Evolutionary conservation across 2,797 vertebrate genomes (phyloP).

Genomic region (Hapalemur alaotrensis): DNA sequence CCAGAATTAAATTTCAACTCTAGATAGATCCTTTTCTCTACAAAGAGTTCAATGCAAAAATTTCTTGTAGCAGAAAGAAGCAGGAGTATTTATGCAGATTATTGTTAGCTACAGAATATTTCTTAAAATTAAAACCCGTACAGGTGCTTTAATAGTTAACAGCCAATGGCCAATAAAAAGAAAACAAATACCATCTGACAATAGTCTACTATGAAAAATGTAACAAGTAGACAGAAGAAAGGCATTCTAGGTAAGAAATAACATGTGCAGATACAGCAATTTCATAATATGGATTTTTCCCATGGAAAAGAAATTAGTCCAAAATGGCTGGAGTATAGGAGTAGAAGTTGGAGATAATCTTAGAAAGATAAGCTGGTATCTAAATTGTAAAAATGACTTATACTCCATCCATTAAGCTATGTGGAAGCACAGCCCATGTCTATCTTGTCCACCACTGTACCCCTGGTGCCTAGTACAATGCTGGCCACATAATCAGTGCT

Average conservation of each 20-base stretch:
- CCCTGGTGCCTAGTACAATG: not conserved
- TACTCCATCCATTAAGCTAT: not conserved
- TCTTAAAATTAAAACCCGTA: constrained; percentile 33
- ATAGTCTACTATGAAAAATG: not conserved
- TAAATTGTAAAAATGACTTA: not conserved
- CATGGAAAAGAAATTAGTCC: not conserved
- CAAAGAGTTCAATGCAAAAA: not conserved
- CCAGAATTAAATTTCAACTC: constrained; percentile 25
- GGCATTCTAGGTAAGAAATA: not conserved
- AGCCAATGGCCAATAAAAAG: not conserved
- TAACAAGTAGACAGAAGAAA: not conserved
- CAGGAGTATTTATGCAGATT: not conserved
- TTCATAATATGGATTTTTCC: not conserved
- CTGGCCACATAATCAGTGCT: not conserved
- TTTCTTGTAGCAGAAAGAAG: not conserved
- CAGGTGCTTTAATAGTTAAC: not conserved
- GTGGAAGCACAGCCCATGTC: not conserved
- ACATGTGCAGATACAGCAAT: not conserved
- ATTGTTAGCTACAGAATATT: not conserved
- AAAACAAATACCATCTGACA: constrained; percentile 25
- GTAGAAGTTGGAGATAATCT: not conserved
- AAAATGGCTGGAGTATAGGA: not conserved
- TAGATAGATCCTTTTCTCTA: not conserved
- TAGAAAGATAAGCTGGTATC: not conserved
- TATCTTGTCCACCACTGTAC: not conserved